Evolutionary conservation across 2,888 invertebrate genomes (phyloP), one percentile per base, ranked within the genome.

Genomic region (Andrena dorsata): DNA sequence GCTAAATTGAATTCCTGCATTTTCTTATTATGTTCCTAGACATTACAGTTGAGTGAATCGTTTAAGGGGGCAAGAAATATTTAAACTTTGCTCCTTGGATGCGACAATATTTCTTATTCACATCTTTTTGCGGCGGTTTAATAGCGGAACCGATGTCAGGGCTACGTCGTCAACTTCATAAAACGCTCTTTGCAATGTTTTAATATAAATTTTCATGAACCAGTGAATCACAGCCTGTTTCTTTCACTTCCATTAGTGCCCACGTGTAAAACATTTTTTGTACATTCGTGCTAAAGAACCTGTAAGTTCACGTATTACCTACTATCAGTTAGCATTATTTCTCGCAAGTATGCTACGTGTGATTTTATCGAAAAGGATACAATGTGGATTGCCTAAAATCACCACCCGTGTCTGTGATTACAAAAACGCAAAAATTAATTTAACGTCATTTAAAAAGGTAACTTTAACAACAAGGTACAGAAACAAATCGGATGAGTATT

Each of bases 141-240:
- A 56, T 56, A 56, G 10, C 23, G 20, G 2, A 23, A 13, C 56
- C 23, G 23, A 10, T 56, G 56, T 56, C 23, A 20, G 26, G 56
- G 23, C 23, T 56, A 26, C 56, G 10, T 56, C 10, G 23, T 26
- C 56, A 10, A 56, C 23, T 56, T 26, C 56, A 23, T 56, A 23
- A 4, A 20, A 20, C 26, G 23, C 13, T 56, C 10, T 56, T 8
- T 26, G 20, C 56, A 56, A 23, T 7, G 23, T 56, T 56, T 56
- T 56, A 23, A 10, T 56, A 23, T 56, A 23, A 56, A 56, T 56
- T 56, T 56, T 56, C 56, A 56, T 56, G 23, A 53, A 23, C 56
- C 56, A 56, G 23, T 56, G 56, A 56, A 56, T 56, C 56, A 56
- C 56, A 56, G 10, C 56, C 56, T 4, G 8, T 56, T 56, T 56